These are phyloP conservation scores for Zeugodacus cucurbitae DNA, from an alignment of 1,140 invertebrate species.

Conservation along the genomic window DNA sequence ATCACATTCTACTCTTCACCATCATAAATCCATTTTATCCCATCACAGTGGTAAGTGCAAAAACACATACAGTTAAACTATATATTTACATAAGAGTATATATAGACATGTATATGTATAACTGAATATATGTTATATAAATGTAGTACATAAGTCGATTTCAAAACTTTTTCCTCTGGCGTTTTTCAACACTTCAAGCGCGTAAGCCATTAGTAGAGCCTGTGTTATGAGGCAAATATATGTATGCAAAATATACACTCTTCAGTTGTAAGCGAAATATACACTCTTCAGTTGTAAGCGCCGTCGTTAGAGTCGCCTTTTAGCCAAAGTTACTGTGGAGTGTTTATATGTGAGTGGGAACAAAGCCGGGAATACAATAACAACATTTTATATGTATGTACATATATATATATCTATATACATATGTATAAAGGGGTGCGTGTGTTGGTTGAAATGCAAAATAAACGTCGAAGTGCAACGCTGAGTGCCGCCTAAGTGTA, in stretches of 20 bases:
- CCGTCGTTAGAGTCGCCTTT: conserved; percentile 21
- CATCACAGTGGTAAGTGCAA: conserved; percentile 97
- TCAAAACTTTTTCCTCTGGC: neutral
- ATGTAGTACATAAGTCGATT: too few relatives aligned
- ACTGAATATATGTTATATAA: neutral
- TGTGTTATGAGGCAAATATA: neutral
- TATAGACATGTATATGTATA: neutral
- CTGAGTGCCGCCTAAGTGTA: conserved; percentile 25
- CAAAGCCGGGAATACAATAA: neutral
- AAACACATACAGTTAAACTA: neutral
- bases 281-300: neutral
- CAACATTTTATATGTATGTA: neutral
- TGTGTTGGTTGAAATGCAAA: neutral
- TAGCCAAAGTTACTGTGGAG: conserved; percentile 2
- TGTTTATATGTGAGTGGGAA: neutral
- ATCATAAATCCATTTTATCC: conserved; percentile 97
- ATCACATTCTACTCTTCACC: conserved; percentile 95
- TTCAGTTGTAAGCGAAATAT: neutral
- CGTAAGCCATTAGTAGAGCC: neutral
- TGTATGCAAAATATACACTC: too few relatives aligned
- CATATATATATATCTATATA: neutral
- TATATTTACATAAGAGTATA: conserved; percentile 1
- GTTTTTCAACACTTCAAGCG: neutral
- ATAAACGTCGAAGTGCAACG: conserved; percentile 27
- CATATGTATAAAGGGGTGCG: neutral